Evolutionary conservation across 2,888 invertebrate species (phyloP).

Genomic region (Philopedon plagiatum): DNA sequence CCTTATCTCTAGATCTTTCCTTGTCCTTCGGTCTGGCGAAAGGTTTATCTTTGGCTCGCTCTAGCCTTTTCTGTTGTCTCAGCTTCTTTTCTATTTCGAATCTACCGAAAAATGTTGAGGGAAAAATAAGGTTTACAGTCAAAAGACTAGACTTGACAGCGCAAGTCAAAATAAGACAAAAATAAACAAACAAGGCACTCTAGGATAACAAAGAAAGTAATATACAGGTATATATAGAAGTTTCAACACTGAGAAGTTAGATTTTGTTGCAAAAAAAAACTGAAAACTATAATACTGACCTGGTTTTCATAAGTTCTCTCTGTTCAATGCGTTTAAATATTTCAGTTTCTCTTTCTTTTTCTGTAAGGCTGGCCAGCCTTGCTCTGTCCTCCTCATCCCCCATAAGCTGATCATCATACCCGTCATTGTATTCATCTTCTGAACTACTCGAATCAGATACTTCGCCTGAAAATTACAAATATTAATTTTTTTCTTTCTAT

Average conservation of each 20-base stretch:
- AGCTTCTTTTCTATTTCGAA: slow-evolving; percentile 97
- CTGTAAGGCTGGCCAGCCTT: slow-evolving; percentile 91
- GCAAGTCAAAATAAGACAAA: slow-evolving; percentile 19
- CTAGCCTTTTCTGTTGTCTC: slow-evolving; percentile 84
- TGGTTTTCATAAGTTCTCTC: slow-evolving; percentile 92
- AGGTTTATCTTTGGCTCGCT: slow-evolving; percentile 74
- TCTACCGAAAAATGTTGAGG: slow-evolving; percentile 66
- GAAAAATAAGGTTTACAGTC: slow-evolving; percentile 5
- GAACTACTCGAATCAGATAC: slow-evolving; percentile 79
- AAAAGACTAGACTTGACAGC: neutral
- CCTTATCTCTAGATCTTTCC: too few species aligned
- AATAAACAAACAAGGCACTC: slow-evolving; percentile 27
- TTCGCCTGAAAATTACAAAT: slow-evolving; percentile 72
- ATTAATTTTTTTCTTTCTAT: too few species aligned
- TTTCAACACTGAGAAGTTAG: neutral
- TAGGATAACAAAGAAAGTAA: neutral
- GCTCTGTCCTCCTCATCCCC: slow-evolving; percentile 96
- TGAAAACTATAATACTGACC: slow-evolving; percentile 67
- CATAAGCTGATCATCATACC: slow-evolving; percentile 97
- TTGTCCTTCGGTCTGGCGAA: slow-evolving; percentile 84
- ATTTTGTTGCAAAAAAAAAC: neutral
- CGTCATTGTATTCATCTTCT: slow-evolving; percentile 95
- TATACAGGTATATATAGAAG: neutral
- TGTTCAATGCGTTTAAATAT: slow-evolving; percentile 97
- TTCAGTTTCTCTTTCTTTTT: slow-evolving; percentile 97